Evolutionary conservation across 2,888 invertebrate species (phyloP), one percentile per base, ranked within the genome.

Genomic region (Colletes collaris): DNA sequence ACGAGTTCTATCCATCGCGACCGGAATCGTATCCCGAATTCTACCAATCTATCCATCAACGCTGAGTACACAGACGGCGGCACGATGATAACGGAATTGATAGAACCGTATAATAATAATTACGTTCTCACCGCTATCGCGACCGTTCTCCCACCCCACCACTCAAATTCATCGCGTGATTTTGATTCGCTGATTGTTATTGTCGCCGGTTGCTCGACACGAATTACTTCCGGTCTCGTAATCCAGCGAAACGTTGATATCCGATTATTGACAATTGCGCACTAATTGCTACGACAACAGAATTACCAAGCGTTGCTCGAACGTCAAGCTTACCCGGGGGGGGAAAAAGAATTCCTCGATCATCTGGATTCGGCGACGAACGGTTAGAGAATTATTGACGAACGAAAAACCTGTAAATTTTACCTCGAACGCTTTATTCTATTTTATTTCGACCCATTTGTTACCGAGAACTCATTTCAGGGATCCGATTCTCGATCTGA

Each of bases 21-120:
- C 10, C 52, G 6, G 64, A 52, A 52, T 64, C 50, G 67, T 67
- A 55, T 70, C 70, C 79, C 82, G 73, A 85, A 84, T 86, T 84
- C 80, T 77, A 75, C 59, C 78, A 66, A 49, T 46, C 56, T 72
- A 66, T 79, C 67, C 69, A 71, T 62, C 76, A 52, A 10, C 19
- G 46, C 65, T 63, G 65, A 56, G 79, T 76, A 80, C 76, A 83
- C 70, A 80, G 55, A 11, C 70, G 76, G 52, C 19, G 10, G 65
- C 71, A 71, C 52, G 58, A 40, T 58, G 81, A 79, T 81, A 84
- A 79, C 81, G 60, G 75, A 71, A 83, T 75, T 63, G 81, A 81
- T 83, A 84, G 86, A 75, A 75, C 53, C 65, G 71, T 81, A 83
- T 81, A 86, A 83, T 84, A 86, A 86, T 84, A 84, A 86, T 86